These are phyloP conservation scores for Drosophila helvetica DNA, from an alignment of 2,888 invertebrate genomes.

Conservation along the genomic window DNA sequence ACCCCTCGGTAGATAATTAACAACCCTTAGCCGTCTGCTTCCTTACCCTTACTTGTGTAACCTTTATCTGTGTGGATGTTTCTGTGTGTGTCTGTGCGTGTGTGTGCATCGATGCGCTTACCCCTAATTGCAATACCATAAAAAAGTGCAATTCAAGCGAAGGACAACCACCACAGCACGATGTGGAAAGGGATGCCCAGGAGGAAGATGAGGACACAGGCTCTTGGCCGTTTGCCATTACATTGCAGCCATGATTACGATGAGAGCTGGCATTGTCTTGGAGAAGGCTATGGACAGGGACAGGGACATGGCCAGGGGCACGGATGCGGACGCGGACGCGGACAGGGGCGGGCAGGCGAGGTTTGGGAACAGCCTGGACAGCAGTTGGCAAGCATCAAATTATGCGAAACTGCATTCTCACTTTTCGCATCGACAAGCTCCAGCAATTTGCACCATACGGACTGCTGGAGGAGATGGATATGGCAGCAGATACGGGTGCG, in stretches of 20 bases:
- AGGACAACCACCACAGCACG: constrained; percentile 71
- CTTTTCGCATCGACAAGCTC: constrained; percentile 45
- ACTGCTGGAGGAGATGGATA: constrained; percentile 29
- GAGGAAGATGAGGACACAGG: constrained; percentile 33
- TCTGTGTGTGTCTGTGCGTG: constrained; percentile 31
- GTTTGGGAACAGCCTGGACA: constrained; percentile 1
- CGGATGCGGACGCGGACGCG: neutral
- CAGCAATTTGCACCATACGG: constrained; percentile 58
- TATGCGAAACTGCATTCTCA: constrained; percentile 64
- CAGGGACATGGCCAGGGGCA: neutral
- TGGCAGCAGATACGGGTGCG: constrained; percentile 4
- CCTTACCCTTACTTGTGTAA: constrained; percentile 46
- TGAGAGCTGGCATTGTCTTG: constrained; percentile 58
- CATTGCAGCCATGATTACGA: constrained; percentile 69
- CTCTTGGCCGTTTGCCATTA: constrained; percentile 58
- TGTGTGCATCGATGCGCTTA: constrained; percentile 57
- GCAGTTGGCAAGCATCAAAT: constrained; percentile 54
- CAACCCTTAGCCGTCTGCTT: constrained; percentile 53
- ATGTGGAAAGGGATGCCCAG: constrained; percentile 18
- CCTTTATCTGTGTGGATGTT: constrained; percentile 23
- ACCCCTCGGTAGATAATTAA: constrained; percentile 61
- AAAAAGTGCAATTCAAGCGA: constrained; percentile 79
- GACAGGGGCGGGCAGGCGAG: constrained; percentile 7
- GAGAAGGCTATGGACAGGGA: constrained; percentile 6
- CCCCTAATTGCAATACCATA: constrained; percentile 81